Conservation (phyloP, 2,113 vertebrate genomes). For the Regulus satrapa region DNA sequence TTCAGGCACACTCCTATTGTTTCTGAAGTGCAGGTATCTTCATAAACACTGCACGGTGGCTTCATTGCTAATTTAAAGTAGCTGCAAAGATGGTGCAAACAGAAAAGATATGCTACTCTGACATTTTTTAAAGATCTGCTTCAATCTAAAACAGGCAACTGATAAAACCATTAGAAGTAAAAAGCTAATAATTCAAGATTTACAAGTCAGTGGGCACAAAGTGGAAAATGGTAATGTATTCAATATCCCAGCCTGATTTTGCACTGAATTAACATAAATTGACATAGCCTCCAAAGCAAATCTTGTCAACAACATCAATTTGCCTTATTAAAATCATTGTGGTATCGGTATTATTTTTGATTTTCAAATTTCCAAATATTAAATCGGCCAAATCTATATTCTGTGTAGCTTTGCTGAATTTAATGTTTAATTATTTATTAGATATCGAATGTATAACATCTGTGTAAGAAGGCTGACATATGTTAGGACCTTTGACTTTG, state of each 20-base stretch:
- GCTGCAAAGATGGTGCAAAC: background rate
- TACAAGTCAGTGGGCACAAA: background rate
- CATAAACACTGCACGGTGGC: background rate
- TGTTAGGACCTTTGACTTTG: conserved; percentile 47
- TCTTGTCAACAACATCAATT: background rate
- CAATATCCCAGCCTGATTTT: background rate
- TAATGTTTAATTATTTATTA: conserved; percentile 57
- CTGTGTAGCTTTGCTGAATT: background rate
- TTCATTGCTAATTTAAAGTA: background rate
- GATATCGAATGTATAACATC: conserved; percentile 42
- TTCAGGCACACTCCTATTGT: conserved; percentile 18
- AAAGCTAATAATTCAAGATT: background rate
- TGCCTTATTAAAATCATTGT: background rate
- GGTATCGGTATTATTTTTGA: background rate
- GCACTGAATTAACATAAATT: conserved; percentile 7
- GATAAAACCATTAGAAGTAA: background rate
- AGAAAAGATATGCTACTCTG: background rate
- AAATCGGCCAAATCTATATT: background rate
- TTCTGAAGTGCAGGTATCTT: background rate
- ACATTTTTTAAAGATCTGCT: background rate
- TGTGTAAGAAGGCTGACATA: conserved; percentile 40
- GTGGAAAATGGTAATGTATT: background rate
- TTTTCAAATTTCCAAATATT: background rate
- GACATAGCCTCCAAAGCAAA: background rate
- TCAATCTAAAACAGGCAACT: background rate